Evolutionary conservation across 2,797 vertebrate species (phyloP).

Genomic region (Halcyon smyrnensis): DNA sequence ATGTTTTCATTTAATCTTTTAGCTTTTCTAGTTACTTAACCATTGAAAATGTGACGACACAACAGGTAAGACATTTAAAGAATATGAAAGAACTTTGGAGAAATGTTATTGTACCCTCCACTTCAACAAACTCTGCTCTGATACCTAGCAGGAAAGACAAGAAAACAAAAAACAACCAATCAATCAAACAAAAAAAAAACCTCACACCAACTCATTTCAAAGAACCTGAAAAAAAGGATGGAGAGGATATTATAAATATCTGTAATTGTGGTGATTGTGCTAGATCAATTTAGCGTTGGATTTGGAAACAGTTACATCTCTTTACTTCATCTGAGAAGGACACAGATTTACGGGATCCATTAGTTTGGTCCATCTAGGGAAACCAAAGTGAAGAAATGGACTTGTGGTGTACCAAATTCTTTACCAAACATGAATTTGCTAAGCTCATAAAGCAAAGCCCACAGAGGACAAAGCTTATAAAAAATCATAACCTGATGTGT

Average conservation of each 20-base stretch:
- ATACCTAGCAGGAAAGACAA: background rate
- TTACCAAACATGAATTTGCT: background rate
- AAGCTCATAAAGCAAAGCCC: background rate
- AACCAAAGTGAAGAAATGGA: background rate
- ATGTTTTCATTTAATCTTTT: background rate
- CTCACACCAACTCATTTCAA: background rate
- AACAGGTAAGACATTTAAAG: background rate
- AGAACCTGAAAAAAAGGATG: background rate
- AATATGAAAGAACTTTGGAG: background rate
- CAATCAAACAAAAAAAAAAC: background rate
- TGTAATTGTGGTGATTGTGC: background rate
- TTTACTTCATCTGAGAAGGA: background rate
- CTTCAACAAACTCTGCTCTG: background rate
- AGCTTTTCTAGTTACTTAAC: background rate
- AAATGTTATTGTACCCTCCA: background rate
- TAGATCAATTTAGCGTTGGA: background rate
- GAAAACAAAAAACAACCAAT: accelerated
- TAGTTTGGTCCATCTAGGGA: background rate
- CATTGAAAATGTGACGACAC: background rate
- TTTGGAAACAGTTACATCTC: background rate
- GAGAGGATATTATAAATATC: background rate
- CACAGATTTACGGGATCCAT: background rate
- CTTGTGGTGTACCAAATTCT: background rate
- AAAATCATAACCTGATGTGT: background rate
- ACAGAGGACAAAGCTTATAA: background rate